Evolutionary conservation across 2,113 vertebrate genomes (phyloP), one percentile per base, ranked within the genome.

Genomic region (Sisor rabdophorus): DNA sequence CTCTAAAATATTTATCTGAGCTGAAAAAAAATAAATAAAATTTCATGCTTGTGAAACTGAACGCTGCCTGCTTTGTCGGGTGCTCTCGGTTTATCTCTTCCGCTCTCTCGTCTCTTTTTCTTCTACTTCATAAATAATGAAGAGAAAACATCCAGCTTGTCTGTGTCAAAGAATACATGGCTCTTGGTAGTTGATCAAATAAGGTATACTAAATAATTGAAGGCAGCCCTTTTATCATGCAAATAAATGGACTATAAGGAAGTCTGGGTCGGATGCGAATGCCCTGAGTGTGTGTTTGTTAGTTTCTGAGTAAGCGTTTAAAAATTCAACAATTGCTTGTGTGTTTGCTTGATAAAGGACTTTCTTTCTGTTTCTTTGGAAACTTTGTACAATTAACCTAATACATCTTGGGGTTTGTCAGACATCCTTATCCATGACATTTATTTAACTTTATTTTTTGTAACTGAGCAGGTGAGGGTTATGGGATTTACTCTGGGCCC

Each of bases 161-260:
- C 89, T 87, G 81, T 81, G 88, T 82, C 86, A 84, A 89, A 82
- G 80, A 89, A 90, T 87, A 89, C 88, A 83, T 84, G 71, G 75
- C 89, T 88, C 87, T 86, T 86, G 81, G 83, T 85, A 90, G 90
- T 89, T 90, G 91, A 93, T 91, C 89, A 92, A 92, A 91, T 90
- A 87, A 87, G 85, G 80, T 72, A 54, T 76, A 81, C 80, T 93
- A 89, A 93, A 93, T 93, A 92, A 93, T 92, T 92, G 87, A 92
- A 82, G 71, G 52, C 16, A 80, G 86, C 84, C 87, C 91, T 87
- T 91, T 91, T 92, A 88, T 91, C 89, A 91, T 91, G 90, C 87
- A 91, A 90, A 93, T 91, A 79, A 89, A 84, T 67, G 84, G 78
- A 63, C 59, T 80, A 84, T 24, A 48, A 77, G 60, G 9, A 65